These are phyloP conservation scores for Cylindroiulus punctatus DNA, from an alignment of 2,888 invertebrate genomes.

Conservation along the genomic window DNA sequence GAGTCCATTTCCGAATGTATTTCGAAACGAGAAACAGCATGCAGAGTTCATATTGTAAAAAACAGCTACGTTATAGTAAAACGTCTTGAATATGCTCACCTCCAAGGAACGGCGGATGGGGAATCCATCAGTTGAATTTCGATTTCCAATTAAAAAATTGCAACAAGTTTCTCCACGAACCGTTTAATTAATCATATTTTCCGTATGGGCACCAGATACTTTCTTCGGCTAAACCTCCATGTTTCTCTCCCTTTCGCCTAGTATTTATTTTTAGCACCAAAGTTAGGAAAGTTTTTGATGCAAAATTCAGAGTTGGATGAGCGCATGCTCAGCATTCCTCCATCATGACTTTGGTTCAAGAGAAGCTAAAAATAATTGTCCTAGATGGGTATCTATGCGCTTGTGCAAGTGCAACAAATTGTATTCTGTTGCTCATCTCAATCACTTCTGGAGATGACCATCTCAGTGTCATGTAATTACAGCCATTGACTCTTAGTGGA, in stretches of 20 bases:
- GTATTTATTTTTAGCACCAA: conserved; percentile 54
- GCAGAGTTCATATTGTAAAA: not conserved
- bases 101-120: conserved; percentile 57
- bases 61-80: not conserved
- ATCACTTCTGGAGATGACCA: not conserved
- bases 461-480: not conserved
- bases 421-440: not conserved
- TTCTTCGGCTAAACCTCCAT: conserved; percentile 55
- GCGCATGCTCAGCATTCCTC: conserved; percentile 54
- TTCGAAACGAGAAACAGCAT: not conserved
- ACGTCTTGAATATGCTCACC: conserved; percentile 49
- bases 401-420: not conserved
- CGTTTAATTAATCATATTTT: conserved; percentile 45
- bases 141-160: conserved; percentile 41
- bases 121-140: conserved; percentile 55
- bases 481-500: not conserved
- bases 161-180: conserved; percentile 43
- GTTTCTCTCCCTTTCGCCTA: conserved; percentile 51
- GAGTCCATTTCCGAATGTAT: not conserved
- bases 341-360: conserved; percentile 50
- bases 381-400: conserved; percentile 39
- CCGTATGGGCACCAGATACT: conserved; percentile 50
- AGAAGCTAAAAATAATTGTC: conserved; percentile 51
- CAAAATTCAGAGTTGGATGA: conserved; percentile 43
- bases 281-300: conserved; percentile 48